phyloP scores from a whole-genome alignment of 2,113 vertebrate genomes.

The Tyto alba region DNA sequence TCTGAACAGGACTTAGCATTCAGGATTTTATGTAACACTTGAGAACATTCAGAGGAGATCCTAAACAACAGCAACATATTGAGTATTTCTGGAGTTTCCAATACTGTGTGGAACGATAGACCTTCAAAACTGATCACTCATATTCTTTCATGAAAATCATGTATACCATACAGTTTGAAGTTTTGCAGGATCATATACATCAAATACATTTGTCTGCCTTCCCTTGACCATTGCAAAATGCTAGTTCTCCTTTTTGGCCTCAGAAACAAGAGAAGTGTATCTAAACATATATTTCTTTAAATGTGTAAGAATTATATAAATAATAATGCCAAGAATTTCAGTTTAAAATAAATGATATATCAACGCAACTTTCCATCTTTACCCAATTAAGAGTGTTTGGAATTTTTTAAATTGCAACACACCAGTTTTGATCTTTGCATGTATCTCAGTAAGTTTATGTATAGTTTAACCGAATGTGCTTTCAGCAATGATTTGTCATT shows the following conservation, averaged over 20 bases:
- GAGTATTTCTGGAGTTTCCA: neutral
- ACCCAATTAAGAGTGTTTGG: constrained; percentile 41
- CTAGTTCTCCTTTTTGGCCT: neutral
- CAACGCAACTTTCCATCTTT: constrained; percentile 57
- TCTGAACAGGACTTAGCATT: neutral
- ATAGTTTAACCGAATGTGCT: constrained; percentile 36
- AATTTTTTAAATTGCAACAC: constrained; percentile 17
- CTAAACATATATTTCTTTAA: neutral
- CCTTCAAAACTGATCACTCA: neutral
- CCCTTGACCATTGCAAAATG: neutral
- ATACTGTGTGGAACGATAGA: neutral
- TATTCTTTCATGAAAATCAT: neutral
- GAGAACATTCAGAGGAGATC: neutral
- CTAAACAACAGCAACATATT: neutral
- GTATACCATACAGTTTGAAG: neutral
- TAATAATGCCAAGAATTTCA: constrained; percentile 11
- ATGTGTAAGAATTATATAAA: neutral
- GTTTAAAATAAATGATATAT: constrained; percentile 40
- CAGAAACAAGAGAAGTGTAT: neutral
- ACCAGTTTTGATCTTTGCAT: constrained; percentile 52
- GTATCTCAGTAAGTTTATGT: constrained; percentile 9
- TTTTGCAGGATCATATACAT: neutral
- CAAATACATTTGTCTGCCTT: neutral
- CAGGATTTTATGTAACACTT: neutral
- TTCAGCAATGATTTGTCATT: constrained; percentile 68